A percentile compares a stretch with the other conserved stretches of the same genome.
These are phyloP conservation scores for Torymus aiolomorphi DNA, from an alignment of 2,888 invertebrate species.

Conservation along the genomic window DNA sequence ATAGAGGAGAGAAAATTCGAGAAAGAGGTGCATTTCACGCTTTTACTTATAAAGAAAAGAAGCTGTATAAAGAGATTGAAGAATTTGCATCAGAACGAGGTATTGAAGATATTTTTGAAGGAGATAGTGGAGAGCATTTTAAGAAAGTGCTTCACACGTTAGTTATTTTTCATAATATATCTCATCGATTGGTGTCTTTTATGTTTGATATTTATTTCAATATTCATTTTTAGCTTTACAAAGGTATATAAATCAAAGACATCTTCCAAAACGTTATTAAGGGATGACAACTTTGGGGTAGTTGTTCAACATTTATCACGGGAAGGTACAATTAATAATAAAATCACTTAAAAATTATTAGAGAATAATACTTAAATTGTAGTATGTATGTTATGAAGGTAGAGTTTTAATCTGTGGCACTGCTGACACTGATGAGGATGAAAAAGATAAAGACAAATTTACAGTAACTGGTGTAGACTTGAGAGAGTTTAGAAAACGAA, in stretches of 20 bases:
- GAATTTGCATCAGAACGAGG: slow-evolving; percentile 79
- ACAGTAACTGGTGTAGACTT: slow-evolving; percentile 78
- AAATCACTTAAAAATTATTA: slow-evolving; percentile 27
- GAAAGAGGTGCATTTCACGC: slow-evolving; percentile 82
- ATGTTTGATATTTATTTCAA: slow-evolving; percentile 16
- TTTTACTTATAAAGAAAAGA: slow-evolving; percentile 78
- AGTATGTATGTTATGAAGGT: slow-evolving; percentile 62
- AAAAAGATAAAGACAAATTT: slow-evolving; percentile 73
- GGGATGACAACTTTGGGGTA: slow-evolving; percentile 70
- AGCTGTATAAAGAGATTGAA: slow-evolving; percentile 78
- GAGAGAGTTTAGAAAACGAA: slow-evolving; percentile 76
- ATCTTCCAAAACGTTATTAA: slow-evolving; percentile 64
- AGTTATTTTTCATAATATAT: slow-evolving; percentile 55
- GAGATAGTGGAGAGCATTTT: slow-evolving; percentile 80
- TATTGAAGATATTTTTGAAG: slow-evolving; percentile 82
- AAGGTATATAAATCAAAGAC: slow-evolving; percentile 67
- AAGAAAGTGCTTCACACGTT: slow-evolving; percentile 80
- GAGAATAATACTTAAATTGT: slow-evolving; percentile 52
- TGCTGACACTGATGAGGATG: slow-evolving; percentile 68
- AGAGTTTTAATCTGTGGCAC: slow-evolving; percentile 72
- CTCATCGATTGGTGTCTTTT: neutral
- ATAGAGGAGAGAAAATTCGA: slow-evolving; percentile 78
- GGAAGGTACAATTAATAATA: slow-evolving; percentile 63
- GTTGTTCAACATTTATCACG: slow-evolving; percentile 70
- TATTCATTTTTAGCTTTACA: slow-evolving; percentile 67